Percentiles rank a stretch among this genome's conserved stretches.
These are phyloP conservation scores for Ecliptopera silaceata DNA, from an alignment of 2,888 invertebrate species.

Conservation along the genomic window DNA sequence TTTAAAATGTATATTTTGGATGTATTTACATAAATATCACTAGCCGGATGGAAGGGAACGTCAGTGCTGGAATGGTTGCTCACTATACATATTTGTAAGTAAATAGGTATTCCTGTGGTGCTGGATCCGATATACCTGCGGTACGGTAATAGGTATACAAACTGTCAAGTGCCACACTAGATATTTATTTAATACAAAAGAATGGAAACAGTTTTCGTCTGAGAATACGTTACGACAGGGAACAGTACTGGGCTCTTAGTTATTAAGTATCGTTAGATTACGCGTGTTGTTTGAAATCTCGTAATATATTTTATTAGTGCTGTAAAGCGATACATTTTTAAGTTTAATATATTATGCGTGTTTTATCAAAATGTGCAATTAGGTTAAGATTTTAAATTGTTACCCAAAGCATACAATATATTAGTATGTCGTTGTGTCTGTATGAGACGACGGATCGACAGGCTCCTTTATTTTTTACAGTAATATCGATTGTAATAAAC, in stretches of 20 bases:
- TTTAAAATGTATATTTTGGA: constrained; percentile 77
- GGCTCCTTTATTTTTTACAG: constrained; percentile 27
- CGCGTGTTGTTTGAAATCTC: constrained; percentile 82
- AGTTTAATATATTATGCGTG: constrained; percentile 68
- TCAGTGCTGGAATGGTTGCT: constrained; percentile 76
- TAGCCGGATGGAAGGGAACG: constrained; percentile 53
- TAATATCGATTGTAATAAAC: constrained; percentile 13
- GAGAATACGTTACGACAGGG: constrained; percentile 61
- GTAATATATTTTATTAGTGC: constrained; percentile 75
- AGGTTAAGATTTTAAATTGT: constrained; percentile 72
- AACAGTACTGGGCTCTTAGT: constrained; percentile 70
- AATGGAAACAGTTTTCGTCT: constrained; percentile 26
- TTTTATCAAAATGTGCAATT: constrained; percentile 78
- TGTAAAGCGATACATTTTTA: constrained; percentile 63
- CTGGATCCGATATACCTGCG: constrained; percentile 54
- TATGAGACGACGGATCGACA: constrained; percentile 38
- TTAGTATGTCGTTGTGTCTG: constrained; percentile 54
- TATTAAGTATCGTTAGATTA: constrained; percentile 68
- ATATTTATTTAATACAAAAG: constrained; percentile 66
- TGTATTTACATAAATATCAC: constrained; percentile 67
- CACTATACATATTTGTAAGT: constrained; percentile 70
- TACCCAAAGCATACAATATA: constrained; percentile 74
- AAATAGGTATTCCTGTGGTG: constrained; percentile 71
- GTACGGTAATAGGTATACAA: constrained; percentile 45
- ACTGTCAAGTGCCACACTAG: constrained; percentile 74